phyloP scores from a whole-genome alignment of 1,140 invertebrate genomes.

The Zaprionus davidi region DNA sequence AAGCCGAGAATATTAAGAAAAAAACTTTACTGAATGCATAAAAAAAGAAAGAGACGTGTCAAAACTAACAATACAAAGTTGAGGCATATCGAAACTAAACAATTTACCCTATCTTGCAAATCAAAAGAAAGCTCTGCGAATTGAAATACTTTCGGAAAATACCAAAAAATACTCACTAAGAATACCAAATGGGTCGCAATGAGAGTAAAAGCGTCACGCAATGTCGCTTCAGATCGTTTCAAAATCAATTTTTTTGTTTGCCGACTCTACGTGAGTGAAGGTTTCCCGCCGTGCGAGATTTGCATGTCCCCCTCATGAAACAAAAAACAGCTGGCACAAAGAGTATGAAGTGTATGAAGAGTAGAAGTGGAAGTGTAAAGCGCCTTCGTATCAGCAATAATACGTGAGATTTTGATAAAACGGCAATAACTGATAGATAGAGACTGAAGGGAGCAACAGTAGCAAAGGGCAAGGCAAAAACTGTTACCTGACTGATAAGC shows the following conservation, averaged over 20 bases:
- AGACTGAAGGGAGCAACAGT: slow-evolving; percentile 15
- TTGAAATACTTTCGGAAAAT: slow-evolving; percentile 56
- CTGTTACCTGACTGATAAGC: neutral
- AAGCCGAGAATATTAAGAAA: slow-evolving; percentile 12
- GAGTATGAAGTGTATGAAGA: neutral
- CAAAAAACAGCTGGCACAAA: neutral
- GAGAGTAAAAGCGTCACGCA: slow-evolving; percentile 72
- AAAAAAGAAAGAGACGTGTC: slow-evolving; percentile 18
- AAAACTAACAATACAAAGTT: neutral
- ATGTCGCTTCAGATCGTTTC: slow-evolving; percentile 41
- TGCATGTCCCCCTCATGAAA: slow-evolving; percentile 49
- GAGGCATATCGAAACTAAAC: neutral
- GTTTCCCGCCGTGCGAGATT: slow-evolving; percentile 51
- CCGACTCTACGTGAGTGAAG: slow-evolving; percentile 69
- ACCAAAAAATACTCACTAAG: neutral
- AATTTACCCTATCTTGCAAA: neutral
- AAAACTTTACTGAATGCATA: slow-evolving; percentile 44
- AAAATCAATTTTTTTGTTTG: slow-evolving; percentile 72
- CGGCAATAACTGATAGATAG: slow-evolving; percentile 14
- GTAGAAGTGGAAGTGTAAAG: slow-evolving; percentile 14
- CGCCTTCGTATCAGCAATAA: slow-evolving; percentile 46
- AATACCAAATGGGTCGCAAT: slow-evolving; percentile 29
- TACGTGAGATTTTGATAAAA: slow-evolving; percentile 78
- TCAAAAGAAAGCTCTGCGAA: slow-evolving; percentile 31
- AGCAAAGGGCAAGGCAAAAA: slow-evolving; percentile 31